Evolutionary conservation across 1,140 invertebrate genomes (phyloP), one percentile per base, ranked within the genome.

Genomic region (Pseudomyrmex dendroicus): DNA sequence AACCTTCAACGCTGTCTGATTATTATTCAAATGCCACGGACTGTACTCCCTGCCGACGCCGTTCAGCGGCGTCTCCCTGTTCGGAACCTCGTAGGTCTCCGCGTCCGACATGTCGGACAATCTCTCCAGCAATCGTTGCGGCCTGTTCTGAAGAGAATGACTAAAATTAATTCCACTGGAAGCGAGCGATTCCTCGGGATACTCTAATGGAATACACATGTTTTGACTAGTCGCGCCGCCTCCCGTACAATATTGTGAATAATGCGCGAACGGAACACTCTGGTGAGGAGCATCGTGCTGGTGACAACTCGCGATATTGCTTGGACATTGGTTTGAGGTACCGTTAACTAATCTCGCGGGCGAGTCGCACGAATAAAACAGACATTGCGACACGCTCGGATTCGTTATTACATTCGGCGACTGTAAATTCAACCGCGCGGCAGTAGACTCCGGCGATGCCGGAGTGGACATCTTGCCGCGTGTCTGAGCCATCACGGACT

Each of bases 401-500:
- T 73, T 91, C 56, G 88, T 68, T 46, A 67, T 73, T 20, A 82
- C 57, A 13, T 57, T 84, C 15, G 77, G 12, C 9, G 84, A 54
- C 44, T 85, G 87, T n/a, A 67, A 15, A 57, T 82, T 84, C 5
- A 80, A 4, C 9, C 82, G 80, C 10, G 85, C 17, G 35, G 17
- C 35, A 15, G 82, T 80, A 5, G 90, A 82, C 54, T 94, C 91
- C 25, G 91, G 89, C 10, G 92, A 92, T 50, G 91, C 87, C 2
- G 93, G 89, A 64, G 63, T 86, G 1, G 90, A 85, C 1, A 90
- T 78, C 68, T 94, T 94, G 20, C 92, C 91, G 4, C 93, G 91
- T 7, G 91, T 90, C 72, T 94, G 93, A 2, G 93, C 92, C 48
- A 95, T 94, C 17, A 95, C 94, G 70, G 94, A 94, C 70, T 95